These are phyloP conservation scores for Formica exsecta DNA, from an alignment of 1,140 invertebrate genomes.

Conservation along the genomic window DNA sequence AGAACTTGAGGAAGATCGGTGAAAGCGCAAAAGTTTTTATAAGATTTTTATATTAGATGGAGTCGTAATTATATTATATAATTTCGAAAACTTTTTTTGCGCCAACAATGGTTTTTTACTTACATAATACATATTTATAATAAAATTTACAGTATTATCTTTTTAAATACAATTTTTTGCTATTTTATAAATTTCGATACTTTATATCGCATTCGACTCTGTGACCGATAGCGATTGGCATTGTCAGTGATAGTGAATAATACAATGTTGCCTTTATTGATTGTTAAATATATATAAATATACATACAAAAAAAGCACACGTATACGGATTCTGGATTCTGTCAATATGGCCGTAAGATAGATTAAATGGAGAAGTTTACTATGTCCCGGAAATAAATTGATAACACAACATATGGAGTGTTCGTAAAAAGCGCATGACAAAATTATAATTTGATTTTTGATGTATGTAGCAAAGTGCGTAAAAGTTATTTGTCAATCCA, in stretches of 20 bases:
- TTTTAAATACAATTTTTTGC: conserved; percentile 28
- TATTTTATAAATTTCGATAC: conserved; percentile 29
- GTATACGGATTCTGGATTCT: conserved; percentile 15
- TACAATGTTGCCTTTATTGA: conserved; percentile 47
- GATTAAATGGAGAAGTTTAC: conserved; percentile 13
- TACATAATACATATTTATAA: conserved; percentile 53
- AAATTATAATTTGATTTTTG: background rate
- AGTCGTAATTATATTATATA: conserved; percentile 1
- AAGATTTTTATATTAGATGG: conserved; percentile 26
- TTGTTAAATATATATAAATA: conserved; percentile 61
- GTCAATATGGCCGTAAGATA: conserved; percentile 47
- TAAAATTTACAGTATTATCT: conserved; percentile 40
- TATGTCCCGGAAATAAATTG: conserved; percentile 38
- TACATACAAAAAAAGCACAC: background rate
- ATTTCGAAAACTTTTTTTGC: background rate
- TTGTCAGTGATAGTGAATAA: conserved; percentile 23
- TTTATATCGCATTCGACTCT: background rate
- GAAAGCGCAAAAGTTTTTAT: background rate
- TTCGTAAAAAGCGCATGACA: conserved; percentile 3
- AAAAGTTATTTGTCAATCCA: conserved; percentile 10
- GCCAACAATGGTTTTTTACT: conserved; percentile 9
- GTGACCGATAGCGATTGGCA: conserved; percentile 17
- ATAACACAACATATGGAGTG: conserved; percentile 18
- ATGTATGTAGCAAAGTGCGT: background rate
- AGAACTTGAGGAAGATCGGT: background rate